Evolutionary conservation across 1,140 invertebrate genomes (phyloP).

Genomic region (Lysiphlebus fabarum): DNA sequence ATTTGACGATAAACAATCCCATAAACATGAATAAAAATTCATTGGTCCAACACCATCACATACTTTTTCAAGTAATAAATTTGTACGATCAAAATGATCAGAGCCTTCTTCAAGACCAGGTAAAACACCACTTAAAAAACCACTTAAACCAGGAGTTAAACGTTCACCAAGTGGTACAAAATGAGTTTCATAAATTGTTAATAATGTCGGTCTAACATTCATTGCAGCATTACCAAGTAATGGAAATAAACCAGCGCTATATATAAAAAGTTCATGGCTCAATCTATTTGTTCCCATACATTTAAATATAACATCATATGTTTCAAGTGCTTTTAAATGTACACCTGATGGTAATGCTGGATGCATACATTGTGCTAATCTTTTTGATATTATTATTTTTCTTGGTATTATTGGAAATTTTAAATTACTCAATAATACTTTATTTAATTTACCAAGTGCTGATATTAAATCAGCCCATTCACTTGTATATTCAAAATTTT

Average conservation of each 20-base stretch:
- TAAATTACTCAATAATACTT: constrained; percentile 74
- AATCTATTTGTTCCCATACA: constrained; percentile 82
- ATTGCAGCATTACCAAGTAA: constrained; percentile 86
- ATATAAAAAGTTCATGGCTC: constrained; percentile 83
- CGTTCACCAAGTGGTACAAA: constrained; percentile 81
- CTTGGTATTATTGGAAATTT: constrained; percentile 89
- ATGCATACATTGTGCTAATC: constrained; percentile 93
- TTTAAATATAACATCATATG: constrained; percentile 91
- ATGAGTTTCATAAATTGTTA: constrained; percentile 89
- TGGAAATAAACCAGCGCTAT: constrained; percentile 84
- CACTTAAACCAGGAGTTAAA: constrained; percentile 80
- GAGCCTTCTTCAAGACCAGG: constrained; percentile 88
- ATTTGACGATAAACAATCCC: constrained; percentile 83
- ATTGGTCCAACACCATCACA: constrained; percentile 74
- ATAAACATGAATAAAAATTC: constrained; percentile 85
- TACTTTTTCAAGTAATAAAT: constrained; percentile 73
- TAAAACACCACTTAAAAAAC: constrained; percentile 80
- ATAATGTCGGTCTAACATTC: constrained; percentile 79
- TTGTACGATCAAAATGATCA: constrained; percentile 84
- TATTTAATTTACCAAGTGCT: constrained; percentile 87
- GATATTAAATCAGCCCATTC: constrained; percentile 96
- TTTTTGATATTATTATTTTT: constrained; percentile 86
- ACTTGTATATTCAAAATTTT: constrained; percentile 89
- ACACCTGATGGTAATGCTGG: constrained; percentile 88
- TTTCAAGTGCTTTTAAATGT: constrained; percentile 90